A percentile compares a stretch with the other conserved stretches of the same genome.
phyloP scores from a whole-genome alignment of 2,113 vertebrate genomes.

The Globicephala melas region DNA sequence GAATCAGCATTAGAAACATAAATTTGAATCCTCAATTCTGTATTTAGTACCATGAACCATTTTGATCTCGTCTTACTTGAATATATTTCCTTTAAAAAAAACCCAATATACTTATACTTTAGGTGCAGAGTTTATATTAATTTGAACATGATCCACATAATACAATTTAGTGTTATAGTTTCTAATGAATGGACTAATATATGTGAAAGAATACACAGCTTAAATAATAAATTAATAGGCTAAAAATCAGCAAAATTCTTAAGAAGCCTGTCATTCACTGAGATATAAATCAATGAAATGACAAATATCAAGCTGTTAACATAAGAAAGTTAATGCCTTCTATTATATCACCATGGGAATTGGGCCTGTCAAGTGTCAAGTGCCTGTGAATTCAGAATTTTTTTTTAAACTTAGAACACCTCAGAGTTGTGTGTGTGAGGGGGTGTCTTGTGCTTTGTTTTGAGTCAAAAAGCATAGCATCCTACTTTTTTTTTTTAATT shows the following conservation, averaged over 20 bases:
- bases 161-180: slow-evolving; percentile 5
- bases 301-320: slow-evolving; percentile 22
- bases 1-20: slow-evolving; percentile 50
- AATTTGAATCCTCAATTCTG: neutral
- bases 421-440: neutral
- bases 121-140: neutral
- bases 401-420: neutral
- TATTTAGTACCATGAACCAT: slow-evolving; percentile 28
- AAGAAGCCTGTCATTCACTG: neutral
- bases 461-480: neutral
- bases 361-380: neutral
- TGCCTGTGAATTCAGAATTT: neutral
- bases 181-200: neutral
- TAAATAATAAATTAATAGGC: neutral
- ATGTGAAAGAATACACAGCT: neutral
- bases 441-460: neutral
- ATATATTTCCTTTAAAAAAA: neutral
- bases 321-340: slow-evolving; percentile 22
- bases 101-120: neutral
- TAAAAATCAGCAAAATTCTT: slow-evolving; percentile 45
- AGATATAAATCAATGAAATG: neutral
- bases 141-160: slow-evolving; percentile 19
- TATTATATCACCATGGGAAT: neutral
- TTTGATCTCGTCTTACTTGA: neutral
- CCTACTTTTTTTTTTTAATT: neutral